Base-by-base conservation (phyloP, 2,888 invertebrate genomes). In the Lasioglossum pauxillum region DNA sequence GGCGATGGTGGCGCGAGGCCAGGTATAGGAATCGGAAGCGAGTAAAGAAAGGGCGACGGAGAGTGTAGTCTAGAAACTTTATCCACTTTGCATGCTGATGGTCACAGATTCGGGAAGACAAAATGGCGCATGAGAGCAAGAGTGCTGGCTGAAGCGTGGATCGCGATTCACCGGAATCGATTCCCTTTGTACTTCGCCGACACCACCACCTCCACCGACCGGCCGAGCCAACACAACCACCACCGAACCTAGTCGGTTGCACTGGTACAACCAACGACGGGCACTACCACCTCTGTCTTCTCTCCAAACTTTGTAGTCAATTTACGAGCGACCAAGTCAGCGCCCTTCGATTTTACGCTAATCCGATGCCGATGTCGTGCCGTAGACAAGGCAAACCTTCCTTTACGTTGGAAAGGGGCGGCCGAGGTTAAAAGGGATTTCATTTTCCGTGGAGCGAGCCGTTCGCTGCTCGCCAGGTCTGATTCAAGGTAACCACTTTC, bases 21-120 rank as follows among this genome's bases (percentile, higher is more conserved):
- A 84, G 83, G 83, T 86, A 88, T 87, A 87, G 87, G 90, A 91
- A 88, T 90, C 90, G 90, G 90, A 89, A 91, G 88, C 86, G 86
- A 81, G 90, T 78, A 90, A 89, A 90, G 88, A 91, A 91, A 90
- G 88, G 88, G 84, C 88, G 86, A 86, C 80, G 88, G 90, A 92
- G 92, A 90, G 89, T 90, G 89, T 88, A 90, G 91, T 93, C 91
- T 92, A 90, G 89, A 93, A 93, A 93, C 90, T 93, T 93, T 93
- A 92, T 93, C 93, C 92, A 92, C 93, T 94, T 94, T 93, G 92
- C 93, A 94, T 93, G 93, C 92, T 93, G 93, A 94, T 93, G 91
- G 93, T 90, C 92, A 88, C 87, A 91, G 92, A 93, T 93, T 92
- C 90, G 89, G 88, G 86, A 93, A 92, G 91, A 93, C 91, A 92